A percentile compares a stretch with the other conserved stretches of the same genome.
Conservation (phyloP, 2,113 vertebrate species). For the Salvelinus fontinalis region DNA sequence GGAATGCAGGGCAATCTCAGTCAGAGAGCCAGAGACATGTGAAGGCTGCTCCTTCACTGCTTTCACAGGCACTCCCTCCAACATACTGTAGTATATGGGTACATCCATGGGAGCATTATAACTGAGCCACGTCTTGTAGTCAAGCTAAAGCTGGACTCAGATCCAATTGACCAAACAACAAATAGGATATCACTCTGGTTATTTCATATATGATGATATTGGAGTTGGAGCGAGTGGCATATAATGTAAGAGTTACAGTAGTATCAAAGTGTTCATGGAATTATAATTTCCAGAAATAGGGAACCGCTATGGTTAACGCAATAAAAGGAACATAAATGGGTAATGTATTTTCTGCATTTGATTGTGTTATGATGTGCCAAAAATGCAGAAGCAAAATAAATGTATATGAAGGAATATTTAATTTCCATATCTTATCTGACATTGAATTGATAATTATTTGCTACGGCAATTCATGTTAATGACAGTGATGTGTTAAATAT, state of each 20-base stretch:
- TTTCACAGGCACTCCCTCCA: constrained; percentile 24
- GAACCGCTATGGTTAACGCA: no score
- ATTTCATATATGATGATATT: background rate
- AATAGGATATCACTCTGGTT: background rate
- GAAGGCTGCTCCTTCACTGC: constrained; percentile 22
- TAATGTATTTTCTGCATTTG: no score
- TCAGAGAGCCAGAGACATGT: constrained; percentile 39
- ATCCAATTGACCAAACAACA: background rate
- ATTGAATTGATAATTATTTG: constrained; percentile 37
- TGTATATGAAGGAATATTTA: constrained; percentile 50
- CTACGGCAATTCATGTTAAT: constrained; percentile 50
- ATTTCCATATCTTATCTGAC: constrained; percentile 63
- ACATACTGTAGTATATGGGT: background rate
- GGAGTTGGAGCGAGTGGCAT: background rate
- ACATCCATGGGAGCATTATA: background rate
- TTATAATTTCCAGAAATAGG: no score
- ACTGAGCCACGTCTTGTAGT: constrained; percentile 6
- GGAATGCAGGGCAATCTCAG: constrained; percentile 58
- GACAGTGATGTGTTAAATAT: constrained; percentile 30
- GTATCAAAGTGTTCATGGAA: no score
- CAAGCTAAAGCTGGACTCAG: no score
- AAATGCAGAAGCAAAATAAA: constrained; percentile 43
- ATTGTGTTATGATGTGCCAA: no score
- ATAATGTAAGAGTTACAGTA: background rate
- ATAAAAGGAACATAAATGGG: no score